Percentiles rank a stretch among this genome's conserved stretches.
Conservation (phyloP, 1,140 invertebrate species). For the Drosophila triauraria region DNA sequence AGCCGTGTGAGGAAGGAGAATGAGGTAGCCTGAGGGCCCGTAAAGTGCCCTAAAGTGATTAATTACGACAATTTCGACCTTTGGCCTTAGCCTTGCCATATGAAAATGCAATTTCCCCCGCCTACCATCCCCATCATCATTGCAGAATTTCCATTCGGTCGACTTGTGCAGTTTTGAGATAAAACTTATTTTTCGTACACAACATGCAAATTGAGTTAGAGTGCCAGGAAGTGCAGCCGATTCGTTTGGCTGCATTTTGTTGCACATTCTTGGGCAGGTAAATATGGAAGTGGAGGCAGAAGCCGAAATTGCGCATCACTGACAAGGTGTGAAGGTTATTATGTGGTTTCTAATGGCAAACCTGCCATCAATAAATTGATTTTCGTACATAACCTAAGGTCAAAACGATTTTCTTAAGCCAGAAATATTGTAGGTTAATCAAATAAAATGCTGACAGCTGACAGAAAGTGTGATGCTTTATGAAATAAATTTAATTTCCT, state of each 20-base stretch:
- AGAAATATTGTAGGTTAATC: conserved; percentile 9
- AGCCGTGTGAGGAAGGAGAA: conserved; percentile 5
- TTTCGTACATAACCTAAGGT: neutral
- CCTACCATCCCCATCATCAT: neutral
- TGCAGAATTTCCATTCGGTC: conserved; percentile 23
- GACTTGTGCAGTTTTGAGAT: conserved; percentile 13
- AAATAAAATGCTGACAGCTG: neutral
- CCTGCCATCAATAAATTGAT: conserved; percentile 1
- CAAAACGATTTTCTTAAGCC: no score
- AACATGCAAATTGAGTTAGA: conserved; percentile 34
- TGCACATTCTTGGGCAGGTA: conserved; percentile 1
- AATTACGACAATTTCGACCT: conserved; percentile 49
- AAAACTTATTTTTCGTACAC: conserved; percentile 9
- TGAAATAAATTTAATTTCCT: neutral
- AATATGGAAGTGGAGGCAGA: no score
- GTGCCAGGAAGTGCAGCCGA: conserved; percentile 8
- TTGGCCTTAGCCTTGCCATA: conserved; percentile 5
- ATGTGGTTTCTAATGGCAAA: conserved; percentile 2
- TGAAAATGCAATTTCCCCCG: conserved; percentile 24
- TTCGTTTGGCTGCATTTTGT: conserved; percentile 20
- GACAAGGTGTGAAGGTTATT: conserved; percentile 7
- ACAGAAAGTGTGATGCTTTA: neutral
- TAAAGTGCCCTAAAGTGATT: conserved; percentile 49
- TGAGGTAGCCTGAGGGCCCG: no score
- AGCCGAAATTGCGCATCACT: neutral